Evolutionary conservation across 2,113 vertebrate species (phyloP).

Genomic region (Columba livia): DNA sequence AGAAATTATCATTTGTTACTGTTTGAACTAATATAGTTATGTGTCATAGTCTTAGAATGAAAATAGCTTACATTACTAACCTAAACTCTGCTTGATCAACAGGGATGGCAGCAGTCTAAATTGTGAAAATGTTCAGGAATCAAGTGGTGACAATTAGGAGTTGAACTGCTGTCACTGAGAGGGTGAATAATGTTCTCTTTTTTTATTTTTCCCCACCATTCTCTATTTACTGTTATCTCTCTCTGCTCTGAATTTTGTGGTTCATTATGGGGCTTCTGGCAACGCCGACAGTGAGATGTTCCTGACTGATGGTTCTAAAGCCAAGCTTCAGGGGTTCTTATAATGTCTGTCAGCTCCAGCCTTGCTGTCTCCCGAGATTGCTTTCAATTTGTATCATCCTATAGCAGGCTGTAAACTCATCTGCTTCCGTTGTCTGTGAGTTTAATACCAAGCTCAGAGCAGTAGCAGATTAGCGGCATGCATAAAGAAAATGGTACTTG

Average conservation of each 20-base stretch:
- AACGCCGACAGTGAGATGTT: background rate
- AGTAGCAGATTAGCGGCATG: slow-evolving; percentile 21
- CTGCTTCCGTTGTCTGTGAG: slow-evolving; percentile 50
- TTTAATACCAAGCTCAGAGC: slow-evolving; percentile 52
- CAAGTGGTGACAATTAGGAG: background rate
- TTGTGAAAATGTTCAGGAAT: background rate
- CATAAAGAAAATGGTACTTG: background rate
- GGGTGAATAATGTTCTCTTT: background rate
- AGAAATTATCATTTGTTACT: background rate
- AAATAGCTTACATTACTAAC: background rate
- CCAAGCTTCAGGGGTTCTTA: slow-evolving; percentile 51
- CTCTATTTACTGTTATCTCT: slow-evolving; percentile 30
- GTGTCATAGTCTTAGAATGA: background rate
- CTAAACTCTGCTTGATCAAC: background rate
- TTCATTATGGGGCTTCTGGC: slow-evolving; percentile 67
- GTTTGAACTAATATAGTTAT: background rate
- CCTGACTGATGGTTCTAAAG: slow-evolving; percentile 56
- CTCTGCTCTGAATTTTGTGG: slow-evolving; percentile 53
- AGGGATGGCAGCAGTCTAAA: background rate
- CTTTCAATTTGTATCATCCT: slow-evolving; percentile 57
- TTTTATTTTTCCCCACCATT: background rate
- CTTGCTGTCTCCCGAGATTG: slow-evolving; percentile 34
- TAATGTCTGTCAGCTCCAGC: slow-evolving; percentile 34
- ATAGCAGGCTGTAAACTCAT: slow-evolving; percentile 32
- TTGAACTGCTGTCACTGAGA: slow-evolving; percentile 13